These are phyloP conservation scores for Acronicta leporina DNA, from an alignment of 2,888 invertebrate genomes.

Conservation along the genomic window DNA sequence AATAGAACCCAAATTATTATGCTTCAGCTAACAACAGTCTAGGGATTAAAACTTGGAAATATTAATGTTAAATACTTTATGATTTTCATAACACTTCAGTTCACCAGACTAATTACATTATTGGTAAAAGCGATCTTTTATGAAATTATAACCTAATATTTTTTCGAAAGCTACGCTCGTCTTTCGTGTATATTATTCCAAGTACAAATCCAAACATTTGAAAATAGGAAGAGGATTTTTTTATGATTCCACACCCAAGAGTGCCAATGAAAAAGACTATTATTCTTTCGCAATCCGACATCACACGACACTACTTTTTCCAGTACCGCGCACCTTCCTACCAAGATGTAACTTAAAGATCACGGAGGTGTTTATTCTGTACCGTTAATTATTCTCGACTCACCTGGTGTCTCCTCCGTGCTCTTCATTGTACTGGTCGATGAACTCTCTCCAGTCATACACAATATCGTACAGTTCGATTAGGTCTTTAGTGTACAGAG, in stretches of 20 bases:
- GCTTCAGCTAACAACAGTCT: slow-evolving; percentile 34
- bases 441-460: slow-evolving; percentile 87
- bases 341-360: no score
- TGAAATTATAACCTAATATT: no score
- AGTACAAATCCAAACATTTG: no score
- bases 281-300: no score
- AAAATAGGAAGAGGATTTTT: no score
- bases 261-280: no score
- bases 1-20: slow-evolving; percentile 37
- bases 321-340: no score
- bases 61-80: slow-evolving; percentile 31
- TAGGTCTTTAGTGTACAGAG: slow-evolving; percentile 90
- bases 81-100: slow-evolving; percentile 27
- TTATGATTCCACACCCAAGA: no score
- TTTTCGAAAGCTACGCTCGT: no score
- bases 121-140: background rate
- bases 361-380: no score
- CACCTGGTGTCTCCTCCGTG: slow-evolving; percentile 82
- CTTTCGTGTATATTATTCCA: no score
- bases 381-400: slow-evolving; percentile 27
- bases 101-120: background rate
- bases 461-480: slow-evolving; percentile 88
- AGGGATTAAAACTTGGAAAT: slow-evolving; percentile 38
- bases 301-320: no score
- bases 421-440: slow-evolving; percentile 82